A percentile compares a stretch with the other conserved stretches of the same genome.
These are phyloP conservation scores for Sabatieria punctata DNA, from an alignment of 2,888 invertebrate species.

Conservation along the genomic window DNA sequence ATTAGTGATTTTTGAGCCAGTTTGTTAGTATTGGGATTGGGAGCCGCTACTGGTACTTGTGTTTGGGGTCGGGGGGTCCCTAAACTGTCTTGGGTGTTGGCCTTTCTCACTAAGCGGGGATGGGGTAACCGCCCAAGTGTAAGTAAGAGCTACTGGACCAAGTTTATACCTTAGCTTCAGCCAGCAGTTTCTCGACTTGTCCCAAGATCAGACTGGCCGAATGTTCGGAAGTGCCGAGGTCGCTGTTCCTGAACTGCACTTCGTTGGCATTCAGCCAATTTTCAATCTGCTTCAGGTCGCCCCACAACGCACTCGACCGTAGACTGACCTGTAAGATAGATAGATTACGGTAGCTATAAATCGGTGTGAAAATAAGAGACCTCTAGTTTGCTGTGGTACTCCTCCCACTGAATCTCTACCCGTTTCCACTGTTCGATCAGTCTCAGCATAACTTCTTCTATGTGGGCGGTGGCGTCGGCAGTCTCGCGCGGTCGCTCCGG, in stretches of 20 bases:
- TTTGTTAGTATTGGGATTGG: too few species aligned
- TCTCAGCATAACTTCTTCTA: slow-evolving; percentile 36
- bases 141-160: too few species aligned
- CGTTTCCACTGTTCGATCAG: slow-evolving; percentile 55
- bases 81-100: too few species aligned
- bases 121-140: too few species aligned
- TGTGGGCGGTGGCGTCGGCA: slow-evolving; percentile 37
- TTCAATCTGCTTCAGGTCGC: slow-evolving; percentile 50
- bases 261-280: slow-evolving; percentile 43
- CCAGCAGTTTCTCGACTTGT: slow-evolving; percentile 50
- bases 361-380: too few species aligned
- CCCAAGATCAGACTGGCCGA: slow-evolving; percentile 50
- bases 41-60: too few species aligned
- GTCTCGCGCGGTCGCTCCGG: slow-evolving; percentile 39
- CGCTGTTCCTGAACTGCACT: slow-evolving; percentile 40
- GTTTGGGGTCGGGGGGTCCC: too few species aligned
- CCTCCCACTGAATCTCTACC: slow-evolving; percentile 47
- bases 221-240: slow-evolving; percentile 54
- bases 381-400: slow-evolving; percentile 55
- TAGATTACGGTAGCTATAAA: too few species aligned
- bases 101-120: too few species aligned
- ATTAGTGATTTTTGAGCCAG: too few species aligned
- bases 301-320: slow-evolving; percentile 50
- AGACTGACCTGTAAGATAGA: slow-evolving; percentile 58
- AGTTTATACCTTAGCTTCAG: slow-evolving; percentile 51